These are phyloP conservation scores for Drosophila tsacasi DNA, from an alignment of 1,140 invertebrate genomes.

Conservation along the genomic window DNA sequence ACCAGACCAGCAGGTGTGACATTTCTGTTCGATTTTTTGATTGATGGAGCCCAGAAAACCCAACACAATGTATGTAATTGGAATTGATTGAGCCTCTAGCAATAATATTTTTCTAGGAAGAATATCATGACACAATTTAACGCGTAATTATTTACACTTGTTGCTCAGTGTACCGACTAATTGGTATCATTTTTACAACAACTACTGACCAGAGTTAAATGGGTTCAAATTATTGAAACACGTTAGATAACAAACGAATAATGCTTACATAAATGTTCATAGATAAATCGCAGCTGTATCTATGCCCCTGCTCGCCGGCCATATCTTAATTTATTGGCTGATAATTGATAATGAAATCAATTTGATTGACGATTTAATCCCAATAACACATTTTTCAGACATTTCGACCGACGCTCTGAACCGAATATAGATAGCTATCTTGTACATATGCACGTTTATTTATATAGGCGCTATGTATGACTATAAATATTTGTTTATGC, in stretches of 20 bases:
- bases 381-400: slow-evolving; percentile 21
- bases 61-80: slow-evolving; percentile 7
- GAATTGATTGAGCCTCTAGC: not conserved
- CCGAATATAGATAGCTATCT: not conserved
- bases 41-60: slow-evolving; percentile 2
- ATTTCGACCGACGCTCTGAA: not conserved
- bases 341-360: slow-evolving; percentile 59
- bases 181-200: slow-evolving; percentile 23
- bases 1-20: slow-evolving; percentile 4
- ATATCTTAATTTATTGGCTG: slow-evolving; percentile 48
- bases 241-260: slow-evolving; percentile 19
- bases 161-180: slow-evolving; percentile 4
- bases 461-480: slow-evolving; percentile 4
- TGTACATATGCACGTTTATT: slow-evolving; percentile 13
- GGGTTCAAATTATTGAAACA: slow-evolving; percentile 20
- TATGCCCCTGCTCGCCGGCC: not conserved
- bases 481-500: slow-evolving; percentile 40
- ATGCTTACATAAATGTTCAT: slow-evolving; percentile 13
- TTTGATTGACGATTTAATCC: slow-evolving; percentile 53
- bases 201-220: slow-evolving; percentile 12
- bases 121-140: not conserved
- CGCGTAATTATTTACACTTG: slow-evolving; percentile 3
- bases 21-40: not conserved
- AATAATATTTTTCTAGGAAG: slow-evolving; percentile 11
- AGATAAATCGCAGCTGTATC: slow-evolving; percentile 18